Base-by-base conservation (phyloP, 2,888 invertebrate genomes). In the Torymus auratus region DNA sequence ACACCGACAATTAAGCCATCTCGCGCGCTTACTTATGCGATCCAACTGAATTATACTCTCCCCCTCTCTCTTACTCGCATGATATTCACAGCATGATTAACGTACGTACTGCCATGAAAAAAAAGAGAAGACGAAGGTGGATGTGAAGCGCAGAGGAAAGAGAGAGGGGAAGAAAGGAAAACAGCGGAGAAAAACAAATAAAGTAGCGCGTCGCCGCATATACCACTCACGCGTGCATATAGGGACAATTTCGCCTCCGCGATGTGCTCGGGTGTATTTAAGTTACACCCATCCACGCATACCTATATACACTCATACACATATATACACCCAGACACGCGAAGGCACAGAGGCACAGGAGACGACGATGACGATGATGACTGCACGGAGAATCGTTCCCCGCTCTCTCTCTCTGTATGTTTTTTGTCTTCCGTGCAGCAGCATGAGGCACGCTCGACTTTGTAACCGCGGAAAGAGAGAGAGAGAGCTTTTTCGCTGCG, bases 361-460 rank as follows among this genome's bases (percentile, higher is more conserved):
- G 55, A 65, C 55, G 71, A 52, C 60, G 79, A 83, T 81, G 81
- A 83, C 65, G 81, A 81, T 74, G 62, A 81, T 80, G 5, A 10
- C 41, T 83, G 79, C 67, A 17, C 72, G 73, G 76, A 74, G 78
- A 62, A 82, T 77, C 60, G 69, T 61, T 68, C 70, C 55, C 69
- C 52, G 17, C 15, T 15, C 41, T 50, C 7, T 60, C 15, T 50
- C 15, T 50, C 23, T 65, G 13, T 67, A 20, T 67, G 53, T 74
- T 50, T 23, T 64, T 80, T 77, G 71, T 78, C 78, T 82, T 75
- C 79, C 70, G 69, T 28, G 20, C 12, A 12, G 20, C 56, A 41
- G 28, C 5, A 10, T 64, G 15, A 20, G 20, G 20, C 52, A 60
- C 65, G 41, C 71, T 60, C 41, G 74, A 78, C 74, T 74, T 70